Evolutionary conservation across 2,113 vertebrate species (phyloP), one percentile per base, ranked within the genome.

Genomic region (Melierax canorus): DNA sequence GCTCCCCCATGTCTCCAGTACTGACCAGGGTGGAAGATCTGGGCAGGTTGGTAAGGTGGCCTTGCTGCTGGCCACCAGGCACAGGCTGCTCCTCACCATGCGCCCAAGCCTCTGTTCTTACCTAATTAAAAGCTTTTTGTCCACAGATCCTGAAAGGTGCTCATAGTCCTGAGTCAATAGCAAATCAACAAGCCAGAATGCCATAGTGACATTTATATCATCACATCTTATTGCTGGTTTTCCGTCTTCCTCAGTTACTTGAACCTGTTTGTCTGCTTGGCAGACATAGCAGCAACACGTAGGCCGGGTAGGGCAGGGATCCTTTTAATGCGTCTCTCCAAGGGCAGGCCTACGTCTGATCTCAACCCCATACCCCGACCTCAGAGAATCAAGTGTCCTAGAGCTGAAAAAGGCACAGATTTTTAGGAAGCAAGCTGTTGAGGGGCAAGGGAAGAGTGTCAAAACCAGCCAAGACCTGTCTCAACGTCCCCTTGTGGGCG

Each of bases 61-160:
- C 27, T 90, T 60, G 50, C 68, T 87, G 59, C 84, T 55, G 26
- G 79, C 59, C n/a, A 34, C 41, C 22, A 30, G 22, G 30, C 48
- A 29, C 41, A 68, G 36, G 10, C 27, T 58, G 36, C 34, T 69
- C 26, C 62, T 90, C 4, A 2, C 51, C 3, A 0, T 0, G 8
- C 82, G 51, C 38, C 38, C 51, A 34, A 19, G 0, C 53, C 79
- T 82, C 53, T 46, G 30, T 38, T 92, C n/a, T 2, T 88, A 53
- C 58, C 51, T 88, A 41, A 72, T 83, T 86, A 75, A 92, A 95
- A 95, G 53, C 26, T 94, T 64, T 82, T 53, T 46, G 13, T 83
- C 66, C 71, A 32, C 58, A 68, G 62, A 51, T 88, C 53, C 39
- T 3, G 1, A 79, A 73, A 92, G 71, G 10, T 72, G 75, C 39